Conservation (phyloP, 1,140 invertebrate species). For the Potamilus streckersoni region DNA sequence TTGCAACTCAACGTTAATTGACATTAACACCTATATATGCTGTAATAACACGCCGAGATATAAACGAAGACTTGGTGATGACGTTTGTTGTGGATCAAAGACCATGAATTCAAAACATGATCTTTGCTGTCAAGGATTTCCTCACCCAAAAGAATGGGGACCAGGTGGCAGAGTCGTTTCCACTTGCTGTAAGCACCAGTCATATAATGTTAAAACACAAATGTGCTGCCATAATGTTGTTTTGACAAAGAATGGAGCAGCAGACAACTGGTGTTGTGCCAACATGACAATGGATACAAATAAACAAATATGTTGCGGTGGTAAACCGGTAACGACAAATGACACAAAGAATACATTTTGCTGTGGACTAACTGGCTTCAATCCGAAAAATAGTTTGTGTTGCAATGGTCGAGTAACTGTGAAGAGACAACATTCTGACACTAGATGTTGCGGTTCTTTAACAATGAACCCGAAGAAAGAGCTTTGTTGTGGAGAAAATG, state of each 20-base stretch:
- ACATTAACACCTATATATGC: constrained; percentile 3
- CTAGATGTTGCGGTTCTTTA: constrained; percentile 1
- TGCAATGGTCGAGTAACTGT: background rate
- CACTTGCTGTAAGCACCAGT: constrained; percentile 8
- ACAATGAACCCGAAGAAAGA: constrained; percentile 7
- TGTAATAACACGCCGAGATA: background rate
- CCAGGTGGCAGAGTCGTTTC: constrained; percentile 10
- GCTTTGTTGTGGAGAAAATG: constrained; percentile 9
- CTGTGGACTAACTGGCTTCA: constrained; percentile 1
- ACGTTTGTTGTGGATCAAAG: constrained; percentile 10
- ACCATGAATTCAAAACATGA: constrained; percentile 13
- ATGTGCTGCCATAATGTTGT: constrained; percentile 14
- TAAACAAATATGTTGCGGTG: constrained; percentile 12
- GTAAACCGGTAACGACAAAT: background rate
- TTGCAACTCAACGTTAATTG: background rate
- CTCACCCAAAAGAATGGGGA: background rate
- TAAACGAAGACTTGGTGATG: constrained; percentile 5
- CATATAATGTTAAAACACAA: constrained; percentile 6
- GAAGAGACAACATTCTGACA: background rate
- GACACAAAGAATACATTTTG: constrained; percentile 1
- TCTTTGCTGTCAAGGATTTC: constrained; percentile 22
- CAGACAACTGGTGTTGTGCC: constrained; percentile 17
- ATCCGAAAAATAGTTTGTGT: background rate
- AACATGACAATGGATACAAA: constrained; percentile 9
- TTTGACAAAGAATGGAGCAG: background rate